Evolutionary conservation across 2,113 vertebrate species (phyloP), one percentile per base, ranked within the genome.

Genomic region (Gambusia holbrooki): DNA sequence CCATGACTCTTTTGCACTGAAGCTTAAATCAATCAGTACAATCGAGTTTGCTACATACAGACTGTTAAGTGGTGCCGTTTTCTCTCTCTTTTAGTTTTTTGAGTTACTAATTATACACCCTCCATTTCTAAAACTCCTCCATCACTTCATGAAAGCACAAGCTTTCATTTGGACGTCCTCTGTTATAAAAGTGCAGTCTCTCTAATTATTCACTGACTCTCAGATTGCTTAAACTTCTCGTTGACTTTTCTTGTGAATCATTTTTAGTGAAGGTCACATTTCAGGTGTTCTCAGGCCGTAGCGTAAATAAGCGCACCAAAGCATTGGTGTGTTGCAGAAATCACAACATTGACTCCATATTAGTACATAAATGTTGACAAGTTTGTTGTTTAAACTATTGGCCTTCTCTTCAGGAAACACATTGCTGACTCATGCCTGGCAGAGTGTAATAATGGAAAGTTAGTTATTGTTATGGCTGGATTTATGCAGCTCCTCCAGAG

Each of bases 221-320:
- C 27, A 27, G 27, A 72, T 81, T 63, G 79, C 65, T 78, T 48
- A 2, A 58, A 58, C 51, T n/a, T 48, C 17, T 48, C 17, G 17
- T 17, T 27, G 22, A 19, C 72, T 45, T 19, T 1, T 54, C 27
- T 74, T 66, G 84, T 86, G 83, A 90, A 89, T 89, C 81, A 72
- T 79, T 72, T 78, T 75, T 64, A 40, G 9, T 63, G 69, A 81
- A 66, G 77, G 74, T 54, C 71, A 77, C 83, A 77, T 64, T 42
- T 74, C 60, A 66, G 74, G 64, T 76, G 64, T 48, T 86, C 65
- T 69, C n/a, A 32, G 62, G 32, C 14, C 17, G 25, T 27, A 66
- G 69, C 37, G 63, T 45, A 25, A 37, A 25, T 13, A 13, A 17
- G 48, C 48, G 42, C 33, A 33, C 33, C 37, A 13, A 32, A 66